A percentile compares a stretch with the other conserved stretches of the same genome.
phyloP scores from a whole-genome alignment of 2,888 invertebrate species.

The Perithous albicinctus region DNA sequence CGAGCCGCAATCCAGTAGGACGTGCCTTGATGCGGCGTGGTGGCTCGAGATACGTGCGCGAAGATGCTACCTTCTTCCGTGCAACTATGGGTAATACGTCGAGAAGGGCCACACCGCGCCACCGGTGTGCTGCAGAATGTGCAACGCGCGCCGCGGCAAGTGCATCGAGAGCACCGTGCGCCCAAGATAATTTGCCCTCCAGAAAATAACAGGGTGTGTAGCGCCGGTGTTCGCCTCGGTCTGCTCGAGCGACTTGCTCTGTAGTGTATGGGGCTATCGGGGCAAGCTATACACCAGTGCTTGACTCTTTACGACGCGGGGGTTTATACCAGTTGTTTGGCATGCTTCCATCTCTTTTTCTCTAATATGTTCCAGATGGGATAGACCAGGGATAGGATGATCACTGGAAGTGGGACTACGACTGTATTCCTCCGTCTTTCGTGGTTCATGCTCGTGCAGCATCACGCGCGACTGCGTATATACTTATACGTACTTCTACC shows the following conservation, averaged over 20 bases:
- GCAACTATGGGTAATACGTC: conserved; percentile 73
- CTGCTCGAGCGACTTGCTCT: conserved; percentile 49
- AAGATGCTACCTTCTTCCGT: conserved; percentile 83
- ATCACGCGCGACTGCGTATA: conserved; percentile 40
- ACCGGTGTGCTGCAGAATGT: conserved; percentile 20
- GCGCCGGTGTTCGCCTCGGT: conserved; percentile 71
- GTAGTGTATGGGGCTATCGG: not conserved
- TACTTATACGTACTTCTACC: conserved; percentile 61
- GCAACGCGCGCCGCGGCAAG: conserved; percentile 74
- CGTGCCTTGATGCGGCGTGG: conserved; percentile 83
- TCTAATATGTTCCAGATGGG: conserved; percentile 12
- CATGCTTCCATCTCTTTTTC: conserved; percentile 39
- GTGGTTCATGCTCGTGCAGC: conserved; percentile 32
- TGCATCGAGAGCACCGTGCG: conserved; percentile 80
- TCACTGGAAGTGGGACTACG: not conserved
- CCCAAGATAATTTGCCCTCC: conserved; percentile 81
- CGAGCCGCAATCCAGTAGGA: conserved; percentile 83
- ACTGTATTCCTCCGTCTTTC: conserved; percentile 14
- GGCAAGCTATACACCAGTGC: not conserved
- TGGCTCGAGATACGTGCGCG: conserved; percentile 83
- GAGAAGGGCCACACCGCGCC: conserved; percentile 37
- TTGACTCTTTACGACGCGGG: not conserved
- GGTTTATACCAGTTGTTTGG: not conserved
- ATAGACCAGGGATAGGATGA: not conserved
- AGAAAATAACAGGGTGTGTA: conserved; percentile 83